Evolutionary conservation across 2,797 vertebrate species (phyloP).

Genomic region (Anguilla marmorata): DNA sequence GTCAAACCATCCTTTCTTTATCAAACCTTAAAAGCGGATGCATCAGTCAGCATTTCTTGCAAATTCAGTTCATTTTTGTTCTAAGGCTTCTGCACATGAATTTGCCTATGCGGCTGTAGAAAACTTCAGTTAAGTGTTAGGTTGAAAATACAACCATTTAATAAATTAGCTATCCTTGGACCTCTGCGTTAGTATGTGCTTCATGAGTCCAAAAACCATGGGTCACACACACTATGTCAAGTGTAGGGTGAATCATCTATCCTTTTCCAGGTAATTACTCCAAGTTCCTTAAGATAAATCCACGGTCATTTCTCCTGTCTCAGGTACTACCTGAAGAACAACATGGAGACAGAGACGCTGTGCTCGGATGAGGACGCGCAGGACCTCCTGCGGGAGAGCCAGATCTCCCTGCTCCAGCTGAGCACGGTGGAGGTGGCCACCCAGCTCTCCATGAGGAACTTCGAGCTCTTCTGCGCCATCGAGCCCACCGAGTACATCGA

Average conservation of each 20-base stretch:
- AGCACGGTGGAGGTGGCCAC: slow-evolving; percentile 96
- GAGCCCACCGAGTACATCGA: slow-evolving; percentile 98
- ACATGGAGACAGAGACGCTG: slow-evolving; percentile 98
- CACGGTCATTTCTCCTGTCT: background rate
- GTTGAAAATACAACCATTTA: too few species aligned
- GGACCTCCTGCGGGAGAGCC: slow-evolving; percentile 90
- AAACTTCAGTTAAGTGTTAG: too few species aligned
- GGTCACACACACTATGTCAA: too few species aligned
- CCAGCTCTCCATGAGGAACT: slow-evolving; percentile 95
- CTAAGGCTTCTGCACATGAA: too few species aligned
- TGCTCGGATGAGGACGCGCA: slow-evolving; percentile 98
- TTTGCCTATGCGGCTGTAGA: too few species aligned
- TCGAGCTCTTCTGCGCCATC: slow-evolving; percentile 94
- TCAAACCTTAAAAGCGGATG: background rate
- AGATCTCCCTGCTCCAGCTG: slow-evolving; percentile 90
- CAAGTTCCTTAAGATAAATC: background rate
- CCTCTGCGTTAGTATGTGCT: too few species aligned
- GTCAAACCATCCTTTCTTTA: background rate
- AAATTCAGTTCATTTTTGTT: background rate
- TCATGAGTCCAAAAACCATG: too few species aligned
- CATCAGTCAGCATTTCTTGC: background rate
- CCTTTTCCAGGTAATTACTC: too few species aligned
- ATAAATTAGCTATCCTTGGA: too few species aligned
- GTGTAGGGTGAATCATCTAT: too few species aligned
- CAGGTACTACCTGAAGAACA: slow-evolving; percentile 98